These are phyloP conservation scores for Linnaemya tessellans DNA, from an alignment of 2,888 invertebrate genomes.

Conservation along the genomic window DNA sequence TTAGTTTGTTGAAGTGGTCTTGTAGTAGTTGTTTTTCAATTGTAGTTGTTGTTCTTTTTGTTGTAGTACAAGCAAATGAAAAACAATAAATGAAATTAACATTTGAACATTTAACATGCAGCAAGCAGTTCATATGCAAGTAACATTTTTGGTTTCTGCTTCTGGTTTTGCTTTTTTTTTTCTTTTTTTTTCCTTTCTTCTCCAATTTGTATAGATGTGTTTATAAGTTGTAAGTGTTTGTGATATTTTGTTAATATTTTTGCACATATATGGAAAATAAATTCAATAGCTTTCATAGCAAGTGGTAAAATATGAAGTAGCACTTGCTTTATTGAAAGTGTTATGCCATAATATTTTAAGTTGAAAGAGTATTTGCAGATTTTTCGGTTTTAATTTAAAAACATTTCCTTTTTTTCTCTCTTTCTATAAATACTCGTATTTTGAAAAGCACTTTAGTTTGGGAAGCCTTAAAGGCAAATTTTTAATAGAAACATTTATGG, in stretches of 20 bases:
- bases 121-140: not conserved
- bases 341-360: constrained; percentile 54
- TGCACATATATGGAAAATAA: constrained; percentile 34
- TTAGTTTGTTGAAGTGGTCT: constrained; percentile 32
- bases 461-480: not conserved
- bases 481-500: not conserved
- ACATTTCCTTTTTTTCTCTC: not conserved
- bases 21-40: constrained; percentile 41
- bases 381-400: not conserved
- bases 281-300: constrained; percentile 54
- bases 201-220: constrained; percentile 11
- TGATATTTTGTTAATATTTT: constrained; percentile 22
- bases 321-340: constrained; percentile 55
- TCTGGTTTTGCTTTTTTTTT: not conserved
- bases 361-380: constrained; percentile 18
- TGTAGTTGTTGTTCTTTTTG: constrained; percentile 43
- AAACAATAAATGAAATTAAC: constrained; percentile 69
- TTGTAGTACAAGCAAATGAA: constrained; percentile 49
- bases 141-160: not conserved
- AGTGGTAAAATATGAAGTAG: constrained; percentile 51
- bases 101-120: constrained; percentile 62
- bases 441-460: not conserved
- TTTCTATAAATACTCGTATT: too few relatives aligned
- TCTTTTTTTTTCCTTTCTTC: not conserved
- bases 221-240: not conserved